Evolutionary conservation across 2,888 invertebrate species (phyloP), one percentile per base, ranked within the genome.

Genomic region (Pollenia amentaria): DNA sequence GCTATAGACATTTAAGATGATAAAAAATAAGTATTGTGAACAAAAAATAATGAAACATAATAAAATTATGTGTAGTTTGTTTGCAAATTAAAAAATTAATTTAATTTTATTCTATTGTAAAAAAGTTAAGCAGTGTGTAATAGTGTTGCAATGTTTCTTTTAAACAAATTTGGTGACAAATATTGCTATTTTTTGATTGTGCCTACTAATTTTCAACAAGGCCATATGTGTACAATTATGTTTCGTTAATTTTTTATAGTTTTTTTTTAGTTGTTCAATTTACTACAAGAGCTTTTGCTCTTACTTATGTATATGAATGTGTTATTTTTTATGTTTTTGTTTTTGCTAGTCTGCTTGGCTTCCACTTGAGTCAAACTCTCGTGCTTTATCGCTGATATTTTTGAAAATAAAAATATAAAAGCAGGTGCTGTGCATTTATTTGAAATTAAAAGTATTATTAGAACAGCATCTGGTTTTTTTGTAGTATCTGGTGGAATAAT

Each of bases 171-270:
- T 73, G 60, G 73, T 73, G 72, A 84, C 84, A 78, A 65, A 60
- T 69, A 14, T 65, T 40, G 21, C 6, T 38, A n/a, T 12, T n/a
- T 51, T 48, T 75, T 48, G 46, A 57, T 69, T 77, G 48, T 29
- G 57, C 60, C 10, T 16, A 40, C 48, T 72, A 72, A 86, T 79
- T 76, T 80, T 60, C 67, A 80, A 80, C 83, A 84, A 87, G 87
- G 87, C 80, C 80, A 80, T 29, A 70, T 57, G 53, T 72, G 87
- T 67, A 80, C 67, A 77, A 72, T 77, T 73, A 65, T 60, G 57
- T 65, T 53, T 12, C 18, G 69, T 11, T 70, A 42, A 38, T 21
- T 51, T 65, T 77, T 65, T 55, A 70, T 80, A 57, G 60, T 67
- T 44, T 55, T 67, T 42, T 65, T 29, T 29, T 55, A 11, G 21